phyloP scores from a whole-genome alignment of 2,113 vertebrate species.

The Alethe castanea region DNA sequence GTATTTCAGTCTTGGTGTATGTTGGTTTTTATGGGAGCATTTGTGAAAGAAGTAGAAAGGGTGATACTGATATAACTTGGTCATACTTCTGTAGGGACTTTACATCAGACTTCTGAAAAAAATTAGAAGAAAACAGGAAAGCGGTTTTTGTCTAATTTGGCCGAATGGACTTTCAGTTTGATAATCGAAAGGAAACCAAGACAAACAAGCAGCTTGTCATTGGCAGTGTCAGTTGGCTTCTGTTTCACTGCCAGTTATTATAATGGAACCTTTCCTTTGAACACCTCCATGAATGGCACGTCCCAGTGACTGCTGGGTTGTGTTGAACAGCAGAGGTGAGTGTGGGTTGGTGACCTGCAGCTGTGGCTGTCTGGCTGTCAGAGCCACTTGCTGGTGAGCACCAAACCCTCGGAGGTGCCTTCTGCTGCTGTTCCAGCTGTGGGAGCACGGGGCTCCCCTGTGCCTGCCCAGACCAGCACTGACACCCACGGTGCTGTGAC shows the following conservation, averaged over 20 bases:
- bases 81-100: background rate
- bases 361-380: background rate
- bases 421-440: background rate
- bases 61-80: background rate
- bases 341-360: background rate
- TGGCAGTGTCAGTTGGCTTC: background rate
- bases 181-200: background rate
- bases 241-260: background rate
- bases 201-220: background rate
- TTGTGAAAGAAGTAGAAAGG: background rate
- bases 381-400: background rate
- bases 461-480: rapidly evolving
- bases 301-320: background rate
- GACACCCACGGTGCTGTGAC: rapidly evolving
- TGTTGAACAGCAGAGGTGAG: background rate
- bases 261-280: background rate
- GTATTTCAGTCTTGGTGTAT: background rate
- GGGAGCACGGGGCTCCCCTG: rapidly evolving
- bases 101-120: background rate
- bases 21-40: background rate
- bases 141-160: background rate
- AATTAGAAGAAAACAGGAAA: background rate
- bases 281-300: background rate
- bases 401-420: no score
- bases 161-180: background rate